Evolutionary conservation across 92 coral and sea anemone species (phyloP).

Genomic region (Muricea muricata): DNA sequence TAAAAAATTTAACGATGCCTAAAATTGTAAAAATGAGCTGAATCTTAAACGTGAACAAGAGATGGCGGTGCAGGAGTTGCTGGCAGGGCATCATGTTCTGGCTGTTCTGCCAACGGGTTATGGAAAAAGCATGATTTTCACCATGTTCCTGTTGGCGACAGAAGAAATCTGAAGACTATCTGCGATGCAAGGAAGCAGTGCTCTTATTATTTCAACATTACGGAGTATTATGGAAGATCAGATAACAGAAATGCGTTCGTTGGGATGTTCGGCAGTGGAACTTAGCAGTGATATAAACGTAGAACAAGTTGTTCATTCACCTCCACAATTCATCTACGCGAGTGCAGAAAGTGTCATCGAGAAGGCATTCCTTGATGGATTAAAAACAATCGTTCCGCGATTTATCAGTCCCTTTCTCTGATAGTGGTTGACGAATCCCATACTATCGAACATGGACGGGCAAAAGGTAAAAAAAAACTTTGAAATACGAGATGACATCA

Average conservation of each 20-base stretch:
- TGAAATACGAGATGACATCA: no score
- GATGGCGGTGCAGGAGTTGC: background rate
- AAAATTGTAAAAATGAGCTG: no score
- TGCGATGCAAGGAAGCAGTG: background rate
- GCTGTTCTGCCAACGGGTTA: background rate
- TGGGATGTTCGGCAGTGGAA: background rate
- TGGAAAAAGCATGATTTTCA: background rate
- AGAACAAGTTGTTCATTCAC: background rate
- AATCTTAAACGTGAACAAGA: background rate
- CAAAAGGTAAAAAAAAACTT: constrained; percentile 32
- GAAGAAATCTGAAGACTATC: background rate
- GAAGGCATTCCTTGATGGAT: background rate
- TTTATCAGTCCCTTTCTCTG: background rate
- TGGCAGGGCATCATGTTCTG: background rate
- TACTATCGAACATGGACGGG: constrained; percentile 16
- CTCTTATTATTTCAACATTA: background rate
- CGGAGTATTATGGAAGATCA: background rate
- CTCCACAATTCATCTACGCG: background rate
- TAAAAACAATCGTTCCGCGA: background rate
- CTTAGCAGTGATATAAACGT: background rate
- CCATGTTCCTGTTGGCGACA: background rate
- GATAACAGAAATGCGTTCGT: background rate
- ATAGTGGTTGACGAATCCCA: background rate
- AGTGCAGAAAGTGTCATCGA: background rate
- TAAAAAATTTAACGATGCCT: no score